Percentiles rank a stretch among this genome's conserved stretches.
These are phyloP conservation scores for Bimastos eiseni DNA, from an alignment of 2,888 invertebrate species.

Conservation along the genomic window DNA sequence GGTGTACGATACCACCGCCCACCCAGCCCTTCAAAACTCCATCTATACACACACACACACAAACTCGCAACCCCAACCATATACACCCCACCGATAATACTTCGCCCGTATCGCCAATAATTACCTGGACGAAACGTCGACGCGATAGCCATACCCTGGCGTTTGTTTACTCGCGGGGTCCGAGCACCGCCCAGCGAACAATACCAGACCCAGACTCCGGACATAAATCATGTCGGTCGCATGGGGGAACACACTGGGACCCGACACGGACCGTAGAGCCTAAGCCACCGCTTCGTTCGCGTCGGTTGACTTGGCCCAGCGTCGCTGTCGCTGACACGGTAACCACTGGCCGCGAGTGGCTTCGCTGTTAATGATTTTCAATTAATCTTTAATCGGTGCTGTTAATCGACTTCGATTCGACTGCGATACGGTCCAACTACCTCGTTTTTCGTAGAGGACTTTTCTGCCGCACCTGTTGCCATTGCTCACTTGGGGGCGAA, in stretches of 20 bases:
- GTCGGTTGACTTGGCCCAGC: background rate
- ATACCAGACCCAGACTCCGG: background rate
- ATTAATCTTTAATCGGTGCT: slow-evolving; percentile 17
- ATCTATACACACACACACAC: background rate
- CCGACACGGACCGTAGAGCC: background rate
- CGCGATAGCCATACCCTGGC: background rate
- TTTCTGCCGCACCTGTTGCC: background rate
- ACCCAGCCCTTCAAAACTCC: background rate
- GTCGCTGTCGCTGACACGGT: background rate
- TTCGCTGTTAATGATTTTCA: slow-evolving; percentile 19
- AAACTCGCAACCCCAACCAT: background rate
- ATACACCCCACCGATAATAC: background rate
- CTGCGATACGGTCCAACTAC: background rate
- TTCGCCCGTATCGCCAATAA: background rate
- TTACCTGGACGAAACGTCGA: background rate
- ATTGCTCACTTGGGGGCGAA: background rate
- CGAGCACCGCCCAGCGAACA: background rate
- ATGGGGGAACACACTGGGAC: background rate
- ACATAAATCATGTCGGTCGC: background rate
- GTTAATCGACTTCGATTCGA: slow-evolving; percentile 22
- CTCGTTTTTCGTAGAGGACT: background rate
- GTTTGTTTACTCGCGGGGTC: background rate
- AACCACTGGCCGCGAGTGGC: background rate
- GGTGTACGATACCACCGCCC: background rate
- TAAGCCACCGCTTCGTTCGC: background rate